Base-by-base conservation (phyloP, 2,888 invertebrate genomes). In the Carterocephalus palaemon region DNA sequence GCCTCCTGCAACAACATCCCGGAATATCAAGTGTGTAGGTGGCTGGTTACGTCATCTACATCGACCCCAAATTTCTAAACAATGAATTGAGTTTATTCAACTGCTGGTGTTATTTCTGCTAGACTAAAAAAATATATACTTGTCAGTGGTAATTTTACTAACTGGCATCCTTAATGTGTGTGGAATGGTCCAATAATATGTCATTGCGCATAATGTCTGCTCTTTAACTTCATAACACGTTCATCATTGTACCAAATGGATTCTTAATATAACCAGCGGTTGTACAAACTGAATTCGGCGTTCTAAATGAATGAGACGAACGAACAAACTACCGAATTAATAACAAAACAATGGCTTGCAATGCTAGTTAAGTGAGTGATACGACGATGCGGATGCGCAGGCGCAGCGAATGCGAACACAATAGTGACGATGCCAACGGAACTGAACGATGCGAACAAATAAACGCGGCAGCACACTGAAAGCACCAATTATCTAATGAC, bases 1-100 rank as follows among this genome's bases (percentile, higher is more conserved):
- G 62, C 55, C 57, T 84, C 85, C 85, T 84, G 76, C 2, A 75
- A 75, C 54, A 74, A 52, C 4, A 17, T 4, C n/a, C 16, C 12
- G 4, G 0, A 3, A 22, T 33, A n/a, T 32, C 6, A 31, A 8
- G 17, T 7, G 17, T 2, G 6, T 0, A 4, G 4, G 4, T 28
- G 13, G 13, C 12, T n/a, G 4, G 1, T 4, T 2, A n/a, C n/a
- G n/a, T 7, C 13, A 12, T 10, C 3, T 22, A 36, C 15, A 20
- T 34, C 23, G 23, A 36, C 13, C n/a, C 6, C n/a, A n/a, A 20
- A 12, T 5, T 9, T 33, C n/a, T 4, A 8, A 24, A 24, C 6
- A 38, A 19, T 28, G 28, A 38, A 38, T 28, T n/a, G 7, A 28
- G 19, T 38, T 38, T 24, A 13, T 6, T 1, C 16, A 29, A 13